These are phyloP conservation scores for Stercorarius parasiticus DNA, from an alignment of 2,113 vertebrate species.

Conservation along the genomic window DNA sequence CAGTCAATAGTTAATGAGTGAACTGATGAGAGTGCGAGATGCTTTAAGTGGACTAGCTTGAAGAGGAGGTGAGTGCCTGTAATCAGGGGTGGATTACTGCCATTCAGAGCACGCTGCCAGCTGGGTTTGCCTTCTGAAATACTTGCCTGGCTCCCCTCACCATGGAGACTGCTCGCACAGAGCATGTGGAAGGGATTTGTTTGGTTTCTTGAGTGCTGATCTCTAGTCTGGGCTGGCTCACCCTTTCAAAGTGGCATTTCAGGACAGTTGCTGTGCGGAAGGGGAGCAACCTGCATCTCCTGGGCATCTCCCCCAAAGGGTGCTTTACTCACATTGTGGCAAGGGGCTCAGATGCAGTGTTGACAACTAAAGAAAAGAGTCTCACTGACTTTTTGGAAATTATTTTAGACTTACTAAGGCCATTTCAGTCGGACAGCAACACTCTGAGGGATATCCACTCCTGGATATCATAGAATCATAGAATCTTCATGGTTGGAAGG, in stretches of 20 bases:
- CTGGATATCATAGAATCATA: background rate
- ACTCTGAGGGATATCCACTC: background rate
- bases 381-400: background rate
- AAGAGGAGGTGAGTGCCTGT: conserved; percentile 60
- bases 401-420: background rate
- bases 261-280: background rate
- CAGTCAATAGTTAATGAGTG: conserved; percentile 65
- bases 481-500: too few relatives aligned
- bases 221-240: background rate
- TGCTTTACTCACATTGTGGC: background rate
- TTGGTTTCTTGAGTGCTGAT: background rate
- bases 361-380: background rate
- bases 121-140: conserved; percentile 54
- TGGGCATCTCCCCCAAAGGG: background rate
- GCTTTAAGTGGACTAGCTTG: conserved; percentile 56
- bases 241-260: background rate
- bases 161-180: background rate
- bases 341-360: background rate
- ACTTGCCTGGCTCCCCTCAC: conserved; percentile 25
- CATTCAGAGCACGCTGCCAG: conserved; percentile 52
- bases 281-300: background rate
- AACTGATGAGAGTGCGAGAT: conserved; percentile 58
- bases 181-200: background rate
- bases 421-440: background rate
- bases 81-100: conserved; percentile 64